Conservation (phyloP, 2,113 vertebrate species). For the Conger conger region DNA sequence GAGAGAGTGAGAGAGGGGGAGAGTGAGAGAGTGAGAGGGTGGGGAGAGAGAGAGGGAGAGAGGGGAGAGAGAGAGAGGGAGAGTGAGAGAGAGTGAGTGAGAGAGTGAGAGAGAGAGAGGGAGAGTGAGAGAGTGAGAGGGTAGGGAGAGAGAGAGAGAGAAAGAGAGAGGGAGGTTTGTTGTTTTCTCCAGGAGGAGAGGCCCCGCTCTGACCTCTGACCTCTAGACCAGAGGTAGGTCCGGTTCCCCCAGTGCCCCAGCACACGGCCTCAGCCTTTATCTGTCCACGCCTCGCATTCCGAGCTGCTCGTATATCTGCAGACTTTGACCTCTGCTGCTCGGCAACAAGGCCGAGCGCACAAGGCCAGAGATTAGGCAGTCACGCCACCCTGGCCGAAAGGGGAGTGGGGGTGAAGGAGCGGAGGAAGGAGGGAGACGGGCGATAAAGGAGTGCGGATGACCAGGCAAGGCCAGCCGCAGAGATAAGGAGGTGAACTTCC, state of each 20-base stretch:
- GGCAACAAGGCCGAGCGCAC: conserved; percentile 62
- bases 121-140: conserved; percentile 44
- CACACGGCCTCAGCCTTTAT: conserved; percentile 56
- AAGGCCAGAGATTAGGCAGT: conserved; percentile 58
- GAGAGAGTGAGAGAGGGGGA: conserved; percentile 16
- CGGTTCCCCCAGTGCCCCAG: conserved; percentile 45
- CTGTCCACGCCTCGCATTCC: conserved; percentile 71
- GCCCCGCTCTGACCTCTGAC: conserved; percentile 22
- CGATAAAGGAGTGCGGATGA: conserved; percentile 50
- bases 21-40: too few relatives aligned
- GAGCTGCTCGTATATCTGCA: conserved; percentile 67
- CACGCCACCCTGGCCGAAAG: conserved; percentile 52
- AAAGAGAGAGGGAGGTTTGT: neutral
- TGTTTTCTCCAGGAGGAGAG: neutral
- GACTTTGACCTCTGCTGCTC: conserved; percentile 68
- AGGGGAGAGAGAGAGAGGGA: conserved; percentile 17
- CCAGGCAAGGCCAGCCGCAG: conserved; percentile 44
- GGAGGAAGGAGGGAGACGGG: conserved; percentile 42
- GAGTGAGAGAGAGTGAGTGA: conserved; percentile 60
- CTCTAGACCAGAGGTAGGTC: conserved; percentile 40
- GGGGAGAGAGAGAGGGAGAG: conserved; percentile 43
- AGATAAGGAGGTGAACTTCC: conserved; percentile 39
- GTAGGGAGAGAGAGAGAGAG: conserved; percentile 50
- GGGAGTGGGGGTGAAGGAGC: conserved; percentile 25
- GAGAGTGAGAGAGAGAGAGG: neutral